These are phyloP conservation scores for Autographa gamma DNA, from an alignment of 2,888 invertebrate genomes.

Conservation along the genomic window DNA sequence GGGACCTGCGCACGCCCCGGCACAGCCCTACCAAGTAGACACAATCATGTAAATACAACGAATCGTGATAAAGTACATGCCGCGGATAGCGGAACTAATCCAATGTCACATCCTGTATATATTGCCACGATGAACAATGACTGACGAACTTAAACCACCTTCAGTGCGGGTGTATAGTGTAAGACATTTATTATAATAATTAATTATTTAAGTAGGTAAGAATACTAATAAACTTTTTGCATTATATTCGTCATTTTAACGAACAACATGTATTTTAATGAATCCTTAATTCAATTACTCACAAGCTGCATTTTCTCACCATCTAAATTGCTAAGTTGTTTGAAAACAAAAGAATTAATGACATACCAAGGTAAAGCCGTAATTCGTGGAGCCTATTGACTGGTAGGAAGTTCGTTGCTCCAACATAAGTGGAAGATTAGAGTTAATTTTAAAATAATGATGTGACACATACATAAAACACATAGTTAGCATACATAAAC, in stretches of 20 bases:
- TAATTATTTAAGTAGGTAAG: conserved; percentile 50
- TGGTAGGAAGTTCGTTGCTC: conserved; percentile 83
- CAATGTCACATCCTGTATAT: conserved; percentile 53
- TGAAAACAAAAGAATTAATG: conserved; percentile 77
- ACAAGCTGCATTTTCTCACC: conserved; percentile 66
- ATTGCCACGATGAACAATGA: conserved; percentile 61
- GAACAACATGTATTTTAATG: conserved; percentile 66
- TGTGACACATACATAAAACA: conserved; percentile 71
- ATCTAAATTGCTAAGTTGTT: conserved; percentile 64
- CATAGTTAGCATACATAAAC: conserved; percentile 16
- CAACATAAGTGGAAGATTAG: conserved; percentile 77
- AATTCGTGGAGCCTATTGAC: conserved; percentile 67
- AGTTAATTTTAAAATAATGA: conserved; percentile 86
- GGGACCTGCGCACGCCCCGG: conserved; percentile 88
- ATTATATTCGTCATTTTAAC: conserved; percentile 60
- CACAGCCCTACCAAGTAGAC: conserved; percentile 84
- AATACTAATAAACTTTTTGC: conserved; percentile 71
- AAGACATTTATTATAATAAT: conserved; percentile 64
- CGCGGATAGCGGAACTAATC: conserved; percentile 45
- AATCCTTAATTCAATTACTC: conserved; percentile 64
- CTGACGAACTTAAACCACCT: conserved; percentile 66
- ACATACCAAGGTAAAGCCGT: conserved; percentile 67
- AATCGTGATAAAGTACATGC: conserved; percentile 49
- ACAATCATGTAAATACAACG: conserved; percentile 40
- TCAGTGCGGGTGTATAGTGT: conserved; percentile 60